Conservation (phyloP, 1,140 invertebrate species). For the Cyphomyrmex costatus region DNA sequence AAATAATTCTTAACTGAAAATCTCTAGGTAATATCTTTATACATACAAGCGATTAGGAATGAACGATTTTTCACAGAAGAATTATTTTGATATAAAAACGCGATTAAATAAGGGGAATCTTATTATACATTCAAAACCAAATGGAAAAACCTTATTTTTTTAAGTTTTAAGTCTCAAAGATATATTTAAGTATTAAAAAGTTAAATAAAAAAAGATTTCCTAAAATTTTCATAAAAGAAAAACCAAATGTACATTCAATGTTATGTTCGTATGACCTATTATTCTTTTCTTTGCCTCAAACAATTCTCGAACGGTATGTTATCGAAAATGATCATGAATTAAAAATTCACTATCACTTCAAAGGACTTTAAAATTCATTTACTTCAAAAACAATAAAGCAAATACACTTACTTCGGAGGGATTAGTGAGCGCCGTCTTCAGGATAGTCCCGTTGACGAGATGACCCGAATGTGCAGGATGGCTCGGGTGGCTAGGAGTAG, state of each 20-base stretch:
- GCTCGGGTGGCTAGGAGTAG: constrained; percentile 84
- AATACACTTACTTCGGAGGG: constrained; percentile 92
- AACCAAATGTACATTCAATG: not conserved
- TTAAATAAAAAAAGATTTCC: not conserved
- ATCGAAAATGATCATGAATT: not conserved
- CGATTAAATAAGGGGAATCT: not conserved
- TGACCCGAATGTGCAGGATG: constrained; percentile 88
- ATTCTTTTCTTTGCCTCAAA: not conserved
- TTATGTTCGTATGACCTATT: not conserved
- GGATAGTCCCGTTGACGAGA: constrained; percentile 95
- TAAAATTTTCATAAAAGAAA: not conserved
- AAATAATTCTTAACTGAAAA: constrained; percentile 1
- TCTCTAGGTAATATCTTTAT: not conserved
- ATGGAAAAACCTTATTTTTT: not conserved
- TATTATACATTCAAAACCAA: not conserved
- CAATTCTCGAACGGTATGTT: not conserved
- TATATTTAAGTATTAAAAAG: not conserved
- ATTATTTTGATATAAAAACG: not conserved
- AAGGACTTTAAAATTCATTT: constrained; percentile 11
- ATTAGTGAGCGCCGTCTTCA: constrained; percentile 97
- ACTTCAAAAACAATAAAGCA: not conserved
- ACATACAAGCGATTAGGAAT: not conserved
- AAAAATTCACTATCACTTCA: not conserved
- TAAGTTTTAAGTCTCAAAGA: not conserved
- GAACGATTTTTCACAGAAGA: not conserved